A percentile compares a stretch with the other conserved stretches of the same genome.
Conservation (phyloP, 2,113 vertebrate species). For the Phylloscopus trochilus region DNA sequence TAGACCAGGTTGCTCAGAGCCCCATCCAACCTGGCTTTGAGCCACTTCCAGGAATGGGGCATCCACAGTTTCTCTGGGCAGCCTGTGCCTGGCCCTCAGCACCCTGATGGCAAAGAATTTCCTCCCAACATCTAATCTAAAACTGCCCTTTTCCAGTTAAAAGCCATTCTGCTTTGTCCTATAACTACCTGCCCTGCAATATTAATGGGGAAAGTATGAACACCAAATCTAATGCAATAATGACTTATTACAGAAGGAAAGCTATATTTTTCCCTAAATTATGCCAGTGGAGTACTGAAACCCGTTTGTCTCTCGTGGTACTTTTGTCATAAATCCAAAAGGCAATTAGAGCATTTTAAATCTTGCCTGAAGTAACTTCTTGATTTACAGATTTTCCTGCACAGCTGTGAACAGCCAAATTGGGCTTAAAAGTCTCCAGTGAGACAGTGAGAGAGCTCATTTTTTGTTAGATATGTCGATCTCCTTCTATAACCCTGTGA, state of each 20-base stretch:
- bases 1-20: not conserved
- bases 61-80: not conserved
- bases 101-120: not conserved
- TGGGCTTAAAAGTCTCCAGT: not conserved
- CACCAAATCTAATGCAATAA: not conserved
- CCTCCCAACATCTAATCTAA: not conserved
- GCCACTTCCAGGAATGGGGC: not conserved
- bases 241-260: not conserved
- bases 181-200: not conserved
- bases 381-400: conserved; percentile 28
- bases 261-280: not conserved
- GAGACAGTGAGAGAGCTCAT: not conserved
- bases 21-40: not conserved
- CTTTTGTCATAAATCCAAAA: conserved; percentile 64
- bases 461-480: not conserved
- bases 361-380: conserved; percentile 56
- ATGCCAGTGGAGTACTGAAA: not conserved
- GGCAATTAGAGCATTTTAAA: conserved; percentile 52
- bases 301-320: conserved; percentile 39
- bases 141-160: not conserved
- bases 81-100: not conserved
- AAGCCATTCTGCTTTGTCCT: not conserved
- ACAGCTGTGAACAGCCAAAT: not conserved
- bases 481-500: not conserved
- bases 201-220: not conserved